Conservation (phyloP, 2,797 vertebrate genomes). For the Coracias cyanogaster region DNA sequence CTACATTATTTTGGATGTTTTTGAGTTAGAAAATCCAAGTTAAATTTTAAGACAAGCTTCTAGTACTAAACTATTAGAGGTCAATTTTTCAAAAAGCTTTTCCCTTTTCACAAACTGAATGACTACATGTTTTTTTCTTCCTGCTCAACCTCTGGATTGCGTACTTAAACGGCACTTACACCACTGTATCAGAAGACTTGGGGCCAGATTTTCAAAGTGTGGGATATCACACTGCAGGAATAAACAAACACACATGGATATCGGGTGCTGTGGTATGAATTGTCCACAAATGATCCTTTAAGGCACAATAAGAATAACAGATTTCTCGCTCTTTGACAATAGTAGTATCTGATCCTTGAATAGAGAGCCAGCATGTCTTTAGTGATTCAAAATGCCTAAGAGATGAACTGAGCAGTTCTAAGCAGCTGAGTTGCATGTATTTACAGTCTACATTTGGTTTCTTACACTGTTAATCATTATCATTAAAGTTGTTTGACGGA, state of each 20-base stretch:
- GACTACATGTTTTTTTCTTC: no score
- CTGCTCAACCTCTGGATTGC: background rate
- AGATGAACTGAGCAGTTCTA: background rate
- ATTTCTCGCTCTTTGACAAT: background rate
- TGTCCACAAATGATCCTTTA: background rate
- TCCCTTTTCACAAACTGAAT: background rate
- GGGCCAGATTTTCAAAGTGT: background rate
- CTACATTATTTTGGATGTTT: background rate
- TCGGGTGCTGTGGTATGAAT: background rate
- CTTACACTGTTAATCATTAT: background rate
- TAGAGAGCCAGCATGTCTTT: background rate
- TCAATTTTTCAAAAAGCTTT: background rate
- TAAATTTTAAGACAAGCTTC: background rate
- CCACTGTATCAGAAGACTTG: background rate
- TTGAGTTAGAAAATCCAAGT: background rate
- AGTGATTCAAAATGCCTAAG: background rate
- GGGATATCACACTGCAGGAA: background rate
- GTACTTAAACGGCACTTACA: background rate
- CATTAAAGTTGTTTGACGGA: background rate
- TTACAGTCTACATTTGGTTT: background rate
- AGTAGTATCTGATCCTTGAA: background rate
- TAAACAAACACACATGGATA: background rate
- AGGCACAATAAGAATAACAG: background rate
- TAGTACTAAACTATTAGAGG: background rate
- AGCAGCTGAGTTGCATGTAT: background rate